Base-by-base conservation (phyloP, 2,888 invertebrate species). In the Ichneumoninae sp. region DNA sequence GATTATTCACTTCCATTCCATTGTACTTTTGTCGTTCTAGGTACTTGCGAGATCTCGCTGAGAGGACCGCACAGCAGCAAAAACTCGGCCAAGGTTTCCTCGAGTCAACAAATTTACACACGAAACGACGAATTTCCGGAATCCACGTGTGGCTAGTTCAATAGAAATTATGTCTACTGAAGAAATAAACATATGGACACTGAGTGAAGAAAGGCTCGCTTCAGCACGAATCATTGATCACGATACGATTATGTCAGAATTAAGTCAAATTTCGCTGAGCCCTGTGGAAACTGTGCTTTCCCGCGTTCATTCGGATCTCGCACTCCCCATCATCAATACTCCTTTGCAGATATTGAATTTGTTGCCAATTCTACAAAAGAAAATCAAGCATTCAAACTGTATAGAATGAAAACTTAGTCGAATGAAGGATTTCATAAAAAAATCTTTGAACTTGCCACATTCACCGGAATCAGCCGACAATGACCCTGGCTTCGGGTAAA, bases 261-360 rank as follows among this genome's bases (percentile, higher is more conserved):
- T 30, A 26, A 73, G 54, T 73, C 60, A 73, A 44, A 40, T 40
- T 60, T 57, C 44, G 44, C 22, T 73, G 36, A 36, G 33, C 22
- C 54, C 73, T 40, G 36, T 44, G 10, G 60, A 57, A 19, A 40
- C 40, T 44, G 44, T 26, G 36, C 30, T 33, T n/a, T 73, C 73
- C 22, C 57, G 36, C 0, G 10, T 26, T 19, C 6, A 22, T 60
- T 54, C 73, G 8, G 60, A 60, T 40, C 54, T 73, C 8, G 26
- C 1, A 26, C 26, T 26, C 26, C 26, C 26, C 26, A 26, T 26
- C 26, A 26, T 26, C 26, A 26, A 26, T 26, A 1, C 26, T 3
- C n/a, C 52, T 1, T 54, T 50, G 70, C 8, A 70, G 40, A 52
- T 70, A 40, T 4, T 71, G 19, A 13, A 71, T 47, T 6, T 52